Conservation (phyloP, 2,888 invertebrate species). For the Morinoia aosen region DNA sequence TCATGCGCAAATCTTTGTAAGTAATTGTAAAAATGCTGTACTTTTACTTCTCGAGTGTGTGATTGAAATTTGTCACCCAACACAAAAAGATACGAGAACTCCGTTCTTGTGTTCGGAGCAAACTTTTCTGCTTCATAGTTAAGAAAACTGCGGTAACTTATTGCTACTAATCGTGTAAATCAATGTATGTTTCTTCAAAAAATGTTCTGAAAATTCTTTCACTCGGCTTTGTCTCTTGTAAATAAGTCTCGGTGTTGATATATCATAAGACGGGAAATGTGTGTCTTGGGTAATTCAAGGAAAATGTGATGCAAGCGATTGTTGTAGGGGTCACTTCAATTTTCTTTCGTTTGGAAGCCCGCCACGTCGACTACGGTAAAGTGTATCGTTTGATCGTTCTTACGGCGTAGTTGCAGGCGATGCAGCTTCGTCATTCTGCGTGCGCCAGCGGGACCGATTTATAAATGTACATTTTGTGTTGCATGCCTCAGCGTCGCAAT, state of each 20-base stretch:
- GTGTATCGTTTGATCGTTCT: neutral
- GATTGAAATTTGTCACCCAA: neutral
- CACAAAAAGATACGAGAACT: neutral
- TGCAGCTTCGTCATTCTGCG: neutral
- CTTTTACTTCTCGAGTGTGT: neutral
- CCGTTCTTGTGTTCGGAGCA: neutral
- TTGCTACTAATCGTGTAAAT: neutral
- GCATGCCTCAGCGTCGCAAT: neutral
- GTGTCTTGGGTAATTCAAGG: neutral
- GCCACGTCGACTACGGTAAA: neutral
- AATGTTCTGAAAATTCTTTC: neutral
- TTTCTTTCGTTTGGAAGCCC: neutral
- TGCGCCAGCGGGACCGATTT: neutral
- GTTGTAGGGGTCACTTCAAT: neutral
- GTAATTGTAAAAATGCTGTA: constrained; percentile 2
- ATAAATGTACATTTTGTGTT: neutral
- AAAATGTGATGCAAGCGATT: neutral
- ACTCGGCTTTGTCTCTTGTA: neutral
- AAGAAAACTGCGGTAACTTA: neutral
- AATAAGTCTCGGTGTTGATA: neutral
- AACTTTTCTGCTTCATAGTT: neutral
- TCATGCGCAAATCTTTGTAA: neutral
- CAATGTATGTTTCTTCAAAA: neutral
- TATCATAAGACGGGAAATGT: neutral
- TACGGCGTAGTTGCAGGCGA: neutral